Evolutionary conservation across 2,113 vertebrate genomes (phyloP), one percentile per base, ranked within the genome.

Genomic region (Brachirus orientalis): DNA sequence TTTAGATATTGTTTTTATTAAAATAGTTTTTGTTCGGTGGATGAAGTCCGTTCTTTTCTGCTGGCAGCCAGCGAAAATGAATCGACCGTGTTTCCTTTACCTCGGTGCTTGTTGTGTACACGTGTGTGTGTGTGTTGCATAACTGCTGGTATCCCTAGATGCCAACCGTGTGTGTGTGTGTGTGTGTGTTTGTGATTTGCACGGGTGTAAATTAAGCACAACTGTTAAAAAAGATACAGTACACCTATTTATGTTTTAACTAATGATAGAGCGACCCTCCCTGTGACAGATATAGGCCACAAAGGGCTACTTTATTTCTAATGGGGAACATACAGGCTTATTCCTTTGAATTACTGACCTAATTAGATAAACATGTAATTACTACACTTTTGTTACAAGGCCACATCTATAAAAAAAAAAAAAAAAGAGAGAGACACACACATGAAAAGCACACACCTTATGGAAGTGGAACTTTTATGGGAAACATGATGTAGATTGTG

Each of bases 361-460:
- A 87, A 90, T 87, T 87, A 84, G 68, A 66, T 81, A 73, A 77
- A 84, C 74, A 87, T 81, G 75, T 82, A 84, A 88, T 86, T 74
- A 77, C 80, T 62, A 58, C 66, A 69, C 45, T 71, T 79, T 70
- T 59, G 73, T 71, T 63, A 74, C 75, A 62, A 69, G 70, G 63
- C 33, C 47, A 18, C 52, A 77, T 60, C 58, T 64, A 79, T 70
- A 64, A 81, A 84, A 72, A 43, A 43, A 12, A 43, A 11, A 43
- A 11, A 43, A 11, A 43, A 1, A 43, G 1, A 43, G 2, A 18
- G 2, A 65, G 5, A 41, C 41, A 61, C 1, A 72, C 60, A 47
- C 11, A 2, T 1, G 38, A 47, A 51, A 35, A 35, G n/a, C 37
- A 56, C 40, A 47, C 78, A 63, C 55, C 61, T 70, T 63, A 17